Conservation (phyloP, 2,888 invertebrate species). For the Pyrrhosoma nymphula region DNA sequence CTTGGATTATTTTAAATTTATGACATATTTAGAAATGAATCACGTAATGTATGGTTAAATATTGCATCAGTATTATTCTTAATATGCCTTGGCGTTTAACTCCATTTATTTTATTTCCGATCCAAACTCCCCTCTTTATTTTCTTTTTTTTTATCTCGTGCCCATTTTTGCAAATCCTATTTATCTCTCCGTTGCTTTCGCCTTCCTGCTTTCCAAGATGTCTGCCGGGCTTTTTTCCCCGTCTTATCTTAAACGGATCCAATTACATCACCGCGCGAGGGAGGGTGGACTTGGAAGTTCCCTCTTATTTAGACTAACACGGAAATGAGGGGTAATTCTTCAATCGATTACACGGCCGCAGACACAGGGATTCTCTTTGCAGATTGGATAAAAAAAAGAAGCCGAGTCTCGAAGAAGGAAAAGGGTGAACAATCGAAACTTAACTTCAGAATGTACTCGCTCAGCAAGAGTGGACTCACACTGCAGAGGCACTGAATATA, state of each 20-base stretch:
- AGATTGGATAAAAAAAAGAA: background rate
- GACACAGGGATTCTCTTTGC: constrained; percentile 5
- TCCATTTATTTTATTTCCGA: background rate
- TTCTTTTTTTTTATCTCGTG: background rate
- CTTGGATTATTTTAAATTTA: too few species aligned
- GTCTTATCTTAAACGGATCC: constrained; percentile 66
- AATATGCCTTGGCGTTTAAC: background rate
- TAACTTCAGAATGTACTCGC: background rate
- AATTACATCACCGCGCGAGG: constrained; percentile 49
- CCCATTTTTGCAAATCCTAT: constrained; percentile 37
- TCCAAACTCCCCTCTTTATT: background rate
- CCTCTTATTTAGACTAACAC: constrained; percentile 63
- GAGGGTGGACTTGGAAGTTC: constrained; percentile 14
- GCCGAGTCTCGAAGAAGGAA: background rate
- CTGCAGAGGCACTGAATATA: too few species aligned
- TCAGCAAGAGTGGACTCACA: background rate
- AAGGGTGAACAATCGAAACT: background rate
- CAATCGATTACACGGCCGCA: constrained; percentile 32
- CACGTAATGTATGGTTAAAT: background rate
- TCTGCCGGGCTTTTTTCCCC: constrained; percentile 42
- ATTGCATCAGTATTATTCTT: background rate
- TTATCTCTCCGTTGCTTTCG: constrained; percentile 40
- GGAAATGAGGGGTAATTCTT: constrained; percentile 51
- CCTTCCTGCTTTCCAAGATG: constrained; percentile 59
- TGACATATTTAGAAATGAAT: too few species aligned